Conservation (phyloP, 2,797 vertebrate genomes). For the Sandelia bainsii region DNA sequence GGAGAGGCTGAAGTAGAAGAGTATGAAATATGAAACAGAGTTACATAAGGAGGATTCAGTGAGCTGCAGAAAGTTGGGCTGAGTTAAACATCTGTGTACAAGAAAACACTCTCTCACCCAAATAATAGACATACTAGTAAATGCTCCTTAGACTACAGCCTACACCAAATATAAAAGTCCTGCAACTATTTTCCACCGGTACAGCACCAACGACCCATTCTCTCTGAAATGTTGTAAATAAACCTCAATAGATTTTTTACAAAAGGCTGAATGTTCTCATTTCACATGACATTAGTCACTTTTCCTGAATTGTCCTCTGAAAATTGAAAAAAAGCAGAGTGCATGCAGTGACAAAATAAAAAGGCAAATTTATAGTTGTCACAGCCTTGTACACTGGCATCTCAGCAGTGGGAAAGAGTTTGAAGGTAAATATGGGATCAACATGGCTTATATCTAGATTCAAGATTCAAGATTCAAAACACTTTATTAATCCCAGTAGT, state of each 20-base stretch:
- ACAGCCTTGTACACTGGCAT: not conserved
- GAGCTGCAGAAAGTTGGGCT: constrained; percentile 46
- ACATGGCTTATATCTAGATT: no score
- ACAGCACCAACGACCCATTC: constrained; percentile 4
- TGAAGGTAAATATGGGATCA: no score
- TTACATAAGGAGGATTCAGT: constrained; percentile 59
- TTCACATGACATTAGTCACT: not conserved
- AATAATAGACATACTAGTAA: constrained; percentile 7
- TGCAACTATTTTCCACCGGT: constrained; percentile 11
- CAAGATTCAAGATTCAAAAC: no score
- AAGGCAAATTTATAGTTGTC: constrained; percentile 14
- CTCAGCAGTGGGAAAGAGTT: no score
- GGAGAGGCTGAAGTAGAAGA: constrained; percentile 54
- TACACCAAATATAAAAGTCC: constrained; percentile 7
- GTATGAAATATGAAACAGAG: constrained; percentile 70
- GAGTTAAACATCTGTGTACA: constrained; percentile 56
- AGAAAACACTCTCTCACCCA: constrained; percentile 20
- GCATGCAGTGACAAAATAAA: not conserved
- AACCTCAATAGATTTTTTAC: constrained; percentile 1
- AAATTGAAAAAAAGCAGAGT: constrained; percentile 9
- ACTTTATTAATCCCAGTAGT: no score
- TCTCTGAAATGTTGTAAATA: constrained; percentile 24
- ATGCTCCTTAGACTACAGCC: constrained; percentile 1
- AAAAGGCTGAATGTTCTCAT: constrained; percentile 3
- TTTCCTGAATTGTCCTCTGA: constrained; percentile 26